phyloP scores from a whole-genome alignment of 2,797 vertebrate genomes.

The Falco berigora region DNA sequence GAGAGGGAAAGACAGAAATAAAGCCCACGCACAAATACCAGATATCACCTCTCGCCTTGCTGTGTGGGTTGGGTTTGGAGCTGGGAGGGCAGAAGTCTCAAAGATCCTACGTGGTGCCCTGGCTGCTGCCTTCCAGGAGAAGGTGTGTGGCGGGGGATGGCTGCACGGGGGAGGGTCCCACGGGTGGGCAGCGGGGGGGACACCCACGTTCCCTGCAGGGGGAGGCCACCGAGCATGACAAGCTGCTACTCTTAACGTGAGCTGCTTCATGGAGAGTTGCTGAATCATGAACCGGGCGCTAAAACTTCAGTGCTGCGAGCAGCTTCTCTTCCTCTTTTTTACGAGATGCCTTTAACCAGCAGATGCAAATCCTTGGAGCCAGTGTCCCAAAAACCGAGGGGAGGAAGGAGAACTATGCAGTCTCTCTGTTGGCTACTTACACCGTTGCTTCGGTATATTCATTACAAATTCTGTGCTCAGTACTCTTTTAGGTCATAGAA shows the following conservation, averaged over 20 bases:
- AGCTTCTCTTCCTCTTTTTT: not conserved
- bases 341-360: not conserved
- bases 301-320: not conserved
- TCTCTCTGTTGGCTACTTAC: not conserved
- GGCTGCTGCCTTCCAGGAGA: not conserved
- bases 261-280: not conserved
- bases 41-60: not conserved
- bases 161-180: not conserved
- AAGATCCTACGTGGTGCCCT: not conserved
- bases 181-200: not conserved
- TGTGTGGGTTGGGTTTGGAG: not conserved
- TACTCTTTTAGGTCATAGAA: not conserved
- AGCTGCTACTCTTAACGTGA: not conserved
- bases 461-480: not conserved
- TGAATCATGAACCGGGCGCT: not conserved
- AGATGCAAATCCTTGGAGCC: not conserved
- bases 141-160: not conserved
- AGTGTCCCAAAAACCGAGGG: not conserved
- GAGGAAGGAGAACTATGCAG: not conserved
- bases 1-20: not conserved
- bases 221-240: not conserved
- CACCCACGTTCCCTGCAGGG: not conserved
- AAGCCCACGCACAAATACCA: not conserved
- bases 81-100: not conserved
- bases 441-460: not conserved